Evolutionary conservation across 92 coral and sea anemone genomes (phyloP).

Genomic region (Actinostola sp.): DNA sequence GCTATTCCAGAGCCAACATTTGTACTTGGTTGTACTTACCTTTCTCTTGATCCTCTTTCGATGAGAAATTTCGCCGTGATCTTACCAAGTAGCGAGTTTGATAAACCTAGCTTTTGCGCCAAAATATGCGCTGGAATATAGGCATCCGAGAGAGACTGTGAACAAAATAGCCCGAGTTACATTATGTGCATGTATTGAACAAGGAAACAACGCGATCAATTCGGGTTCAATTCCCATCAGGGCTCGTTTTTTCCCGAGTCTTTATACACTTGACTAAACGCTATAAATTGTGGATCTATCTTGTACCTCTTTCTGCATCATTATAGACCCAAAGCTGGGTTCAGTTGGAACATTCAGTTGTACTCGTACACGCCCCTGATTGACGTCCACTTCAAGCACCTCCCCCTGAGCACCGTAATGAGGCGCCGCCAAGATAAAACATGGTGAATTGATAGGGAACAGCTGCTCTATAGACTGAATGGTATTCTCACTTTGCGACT

Average conservation of each 20-base stretch:
- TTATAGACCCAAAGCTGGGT: conserved; percentile 77
- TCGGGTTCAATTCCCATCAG: no score
- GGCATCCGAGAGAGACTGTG: conserved; percentile 63
- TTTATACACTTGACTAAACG: no score
- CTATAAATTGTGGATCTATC: neutral
- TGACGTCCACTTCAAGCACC: conserved; percentile 88
- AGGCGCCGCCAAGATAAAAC: conserved; percentile 94
- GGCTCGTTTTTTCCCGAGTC: no score
- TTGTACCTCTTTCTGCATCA: conserved; percentile 12
- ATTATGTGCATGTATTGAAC: no score
- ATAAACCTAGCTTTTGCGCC: conserved; percentile 88
- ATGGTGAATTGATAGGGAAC: conserved; percentile 81
- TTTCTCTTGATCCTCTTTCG: conserved; percentile 71
- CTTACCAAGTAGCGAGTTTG: conserved; percentile 68
- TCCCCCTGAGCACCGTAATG: conserved; percentile 92
- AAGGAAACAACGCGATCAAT: no score
- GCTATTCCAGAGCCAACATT: no score
- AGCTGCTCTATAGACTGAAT: conserved; percentile 83
- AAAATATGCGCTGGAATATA: conserved; percentile 80
- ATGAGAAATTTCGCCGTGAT: conserved; percentile 85
- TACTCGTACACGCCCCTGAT: conserved; percentile 90
- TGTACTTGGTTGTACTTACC: conserved; percentile 40
- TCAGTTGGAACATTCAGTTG: conserved; percentile 88
- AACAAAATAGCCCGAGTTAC: neutral
- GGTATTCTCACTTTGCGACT: conserved; percentile 54